Evolutionary conservation across 2,113 vertebrate species (phyloP).

Genomic region (Thinocorus orbignyianus): DNA sequence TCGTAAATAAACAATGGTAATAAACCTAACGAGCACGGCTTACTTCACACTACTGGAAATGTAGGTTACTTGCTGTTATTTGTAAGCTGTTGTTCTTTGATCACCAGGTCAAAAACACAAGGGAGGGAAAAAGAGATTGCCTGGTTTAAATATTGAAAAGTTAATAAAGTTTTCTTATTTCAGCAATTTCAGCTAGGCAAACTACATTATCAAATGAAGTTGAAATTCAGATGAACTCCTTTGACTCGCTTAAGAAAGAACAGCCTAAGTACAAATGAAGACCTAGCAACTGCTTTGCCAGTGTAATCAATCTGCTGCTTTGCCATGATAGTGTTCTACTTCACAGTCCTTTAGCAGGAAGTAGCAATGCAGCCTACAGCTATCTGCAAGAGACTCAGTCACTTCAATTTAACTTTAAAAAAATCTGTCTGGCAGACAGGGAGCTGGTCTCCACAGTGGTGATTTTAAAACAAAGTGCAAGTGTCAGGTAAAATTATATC

Average conservation of each 20-base stretch:
- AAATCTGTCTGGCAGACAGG: constrained; percentile 45
- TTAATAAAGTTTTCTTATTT: neutral
- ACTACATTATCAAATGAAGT: neutral
- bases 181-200: neutral
- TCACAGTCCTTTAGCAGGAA: neutral
- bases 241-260: neutral
- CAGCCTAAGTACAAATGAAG: neutral
- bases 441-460: constrained; percentile 35
- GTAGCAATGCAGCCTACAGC: constrained; percentile 46
- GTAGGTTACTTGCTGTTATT: neutral
- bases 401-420: constrained; percentile 64
- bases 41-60: neutral
- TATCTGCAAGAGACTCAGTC: constrained; percentile 27
- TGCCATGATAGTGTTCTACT: neutral
- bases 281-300: neutral
- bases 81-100: neutral
- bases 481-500: constrained; percentile 54
- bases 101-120: neutral
- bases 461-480: constrained; percentile 57
- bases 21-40: neutral
- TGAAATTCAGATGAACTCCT: neutral
- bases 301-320: constrained; percentile 4
- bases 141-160: neutral
- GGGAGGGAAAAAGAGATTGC: accelerated
- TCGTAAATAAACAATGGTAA: constrained; percentile 9